Evolutionary conservation across 2,888 invertebrate species (phyloP).

Genomic region (Aplocera efformata): DNA sequence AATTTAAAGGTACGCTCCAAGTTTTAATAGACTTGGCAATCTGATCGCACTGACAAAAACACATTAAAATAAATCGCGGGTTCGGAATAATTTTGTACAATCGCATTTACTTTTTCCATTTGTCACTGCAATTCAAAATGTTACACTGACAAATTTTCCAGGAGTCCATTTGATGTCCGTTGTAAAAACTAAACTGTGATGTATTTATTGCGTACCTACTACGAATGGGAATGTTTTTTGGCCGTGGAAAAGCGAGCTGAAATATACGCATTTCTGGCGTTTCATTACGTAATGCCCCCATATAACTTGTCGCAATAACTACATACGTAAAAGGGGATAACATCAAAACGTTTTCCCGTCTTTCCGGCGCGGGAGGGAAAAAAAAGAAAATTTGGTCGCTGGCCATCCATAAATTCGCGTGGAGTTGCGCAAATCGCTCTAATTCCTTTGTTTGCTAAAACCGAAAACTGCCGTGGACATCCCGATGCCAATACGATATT

Average conservation of each 20-base stretch:
- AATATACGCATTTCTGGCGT: constrained; percentile 38
- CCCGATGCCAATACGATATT: constrained; percentile 58
- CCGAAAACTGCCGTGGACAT: constrained; percentile 67
- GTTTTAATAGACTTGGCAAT: constrained; percentile 76
- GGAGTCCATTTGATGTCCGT: constrained; percentile 21
- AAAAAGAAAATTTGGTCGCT: constrained; percentile 64
- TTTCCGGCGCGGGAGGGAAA: constrained; percentile 43
- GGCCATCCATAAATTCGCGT: constrained; percentile 66
- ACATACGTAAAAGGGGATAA: constrained; percentile 35
- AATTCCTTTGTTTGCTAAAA: constrained; percentile 76
- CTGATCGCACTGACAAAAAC: constrained; percentile 61
- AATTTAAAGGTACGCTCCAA: constrained; percentile 75
- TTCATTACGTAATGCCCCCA: constrained; percentile 43
- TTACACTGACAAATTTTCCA: constrained; percentile 19
- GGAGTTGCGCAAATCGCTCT: constrained; percentile 60
- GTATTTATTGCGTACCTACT: constrained; percentile 21
- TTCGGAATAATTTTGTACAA: constrained; percentile 20
- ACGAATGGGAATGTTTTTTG: constrained; percentile 19
- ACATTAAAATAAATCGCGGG: constrained; percentile 55
- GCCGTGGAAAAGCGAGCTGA: constrained; percentile 18
- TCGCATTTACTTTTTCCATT: constrained; percentile 20
- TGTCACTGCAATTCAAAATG: constrained; percentile 20
- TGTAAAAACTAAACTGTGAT: constrained; percentile 14
- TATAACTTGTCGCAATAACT: constrained; percentile 29
- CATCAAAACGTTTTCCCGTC: constrained; percentile 51